Percentiles rank a stretch among this genome's conserved stretches.
Conservation (phyloP, 2,797 vertebrate species). For the Sebastiscus tertius region DNA sequence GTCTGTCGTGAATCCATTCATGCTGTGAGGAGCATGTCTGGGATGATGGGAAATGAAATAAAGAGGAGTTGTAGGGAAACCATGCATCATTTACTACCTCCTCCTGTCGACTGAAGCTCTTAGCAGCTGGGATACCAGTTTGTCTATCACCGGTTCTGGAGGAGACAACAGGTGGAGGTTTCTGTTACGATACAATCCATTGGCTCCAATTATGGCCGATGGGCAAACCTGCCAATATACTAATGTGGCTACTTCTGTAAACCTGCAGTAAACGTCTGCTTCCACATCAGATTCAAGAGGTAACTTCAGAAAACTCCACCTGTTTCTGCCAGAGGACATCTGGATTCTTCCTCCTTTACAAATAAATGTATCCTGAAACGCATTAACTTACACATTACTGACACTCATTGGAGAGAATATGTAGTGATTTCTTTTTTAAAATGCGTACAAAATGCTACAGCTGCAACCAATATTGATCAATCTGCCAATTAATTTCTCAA, state of each 20-base stretch:
- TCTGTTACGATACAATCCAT: slow-evolving; percentile 7
- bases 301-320: background rate
- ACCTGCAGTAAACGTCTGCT: background rate
- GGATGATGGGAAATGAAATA: slow-evolving; percentile 5
- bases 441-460: background rate
- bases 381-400: background rate
- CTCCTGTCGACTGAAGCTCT: slow-evolving; percentile 7
- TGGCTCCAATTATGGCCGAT: background rate
- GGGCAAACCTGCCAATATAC: background rate
- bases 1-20: background rate
- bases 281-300: background rate
- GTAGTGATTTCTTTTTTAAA: background rate
- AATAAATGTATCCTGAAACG: background rate
- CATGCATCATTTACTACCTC: slow-evolving; percentile 22
- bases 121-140: slow-evolving; percentile 31
- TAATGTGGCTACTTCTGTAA: slow-evolving; percentile 1
- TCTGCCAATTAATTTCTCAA: background rate
- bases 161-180: slow-evolving; percentile 23
- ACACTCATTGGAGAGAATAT: background rate
- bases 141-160: slow-evolving; percentile 1
- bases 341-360: background rate
- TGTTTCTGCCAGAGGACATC: background rate
- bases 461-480: background rate
- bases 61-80: background rate
- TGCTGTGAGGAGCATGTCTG: background rate